Evolutionary conservation across 2,797 vertebrate species (phyloP).

Genomic region (Peromyscus nudipes): DNA sequence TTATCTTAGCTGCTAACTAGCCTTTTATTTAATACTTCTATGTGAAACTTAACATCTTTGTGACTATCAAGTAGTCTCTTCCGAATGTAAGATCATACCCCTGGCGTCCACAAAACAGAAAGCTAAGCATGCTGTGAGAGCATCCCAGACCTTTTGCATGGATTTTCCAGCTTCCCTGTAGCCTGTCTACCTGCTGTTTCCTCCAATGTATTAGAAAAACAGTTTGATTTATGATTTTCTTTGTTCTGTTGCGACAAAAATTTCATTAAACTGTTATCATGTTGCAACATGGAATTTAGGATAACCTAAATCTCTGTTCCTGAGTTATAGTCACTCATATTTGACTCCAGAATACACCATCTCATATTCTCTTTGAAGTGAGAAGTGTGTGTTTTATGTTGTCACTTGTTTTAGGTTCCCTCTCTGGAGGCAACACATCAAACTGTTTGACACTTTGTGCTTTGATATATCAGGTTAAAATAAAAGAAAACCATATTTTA

Average conservation of each 20-base stretch:
- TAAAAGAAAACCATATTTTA: background rate
- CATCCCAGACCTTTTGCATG: background rate
- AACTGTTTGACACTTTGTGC: background rate
- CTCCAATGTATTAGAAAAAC: background rate
- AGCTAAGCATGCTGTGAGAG: background rate
- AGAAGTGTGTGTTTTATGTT: background rate
- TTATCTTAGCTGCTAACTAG: background rate
- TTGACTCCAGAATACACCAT: background rate
- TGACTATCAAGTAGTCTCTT: background rate
- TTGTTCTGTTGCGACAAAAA: background rate
- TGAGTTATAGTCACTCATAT: background rate
- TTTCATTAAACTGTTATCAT: background rate
- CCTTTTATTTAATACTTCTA: background rate
- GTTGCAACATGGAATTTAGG: background rate
- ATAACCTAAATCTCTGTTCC: background rate
- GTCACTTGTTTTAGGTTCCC: background rate
- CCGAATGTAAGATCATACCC: background rate
- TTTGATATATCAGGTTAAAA: constrained; percentile 47
- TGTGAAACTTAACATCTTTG: background rate
- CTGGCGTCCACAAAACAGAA: background rate
- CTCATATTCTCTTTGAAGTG: background rate
- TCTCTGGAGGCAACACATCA: background rate
- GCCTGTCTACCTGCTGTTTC: background rate
- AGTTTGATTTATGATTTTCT: background rate
- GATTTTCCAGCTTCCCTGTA: background rate